These are phyloP conservation scores for Podocnemis expansa DNA, from an alignment of 2,113 vertebrate genomes.

Conservation along the genomic window DNA sequence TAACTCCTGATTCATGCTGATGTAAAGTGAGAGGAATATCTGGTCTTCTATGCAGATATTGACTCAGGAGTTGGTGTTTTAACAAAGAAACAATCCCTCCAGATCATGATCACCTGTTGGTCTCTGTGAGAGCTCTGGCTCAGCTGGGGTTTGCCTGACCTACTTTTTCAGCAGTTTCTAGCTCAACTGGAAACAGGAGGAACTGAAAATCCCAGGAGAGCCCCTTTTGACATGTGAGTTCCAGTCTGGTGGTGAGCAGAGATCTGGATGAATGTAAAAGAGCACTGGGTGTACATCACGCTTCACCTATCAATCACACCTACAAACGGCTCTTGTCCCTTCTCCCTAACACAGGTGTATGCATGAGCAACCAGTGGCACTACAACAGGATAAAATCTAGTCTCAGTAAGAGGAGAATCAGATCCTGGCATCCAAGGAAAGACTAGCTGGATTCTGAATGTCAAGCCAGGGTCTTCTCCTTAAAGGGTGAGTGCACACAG, in stretches of 20 bases:
- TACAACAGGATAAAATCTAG: background rate
- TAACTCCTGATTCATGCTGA: background rate
- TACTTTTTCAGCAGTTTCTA: background rate
- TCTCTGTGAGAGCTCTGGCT: rapidly evolving
- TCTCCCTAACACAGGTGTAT: background rate
- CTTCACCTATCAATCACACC: background rate
- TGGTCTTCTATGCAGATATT: background rate
- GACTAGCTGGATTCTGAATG: background rate
- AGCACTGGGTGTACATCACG: background rate
- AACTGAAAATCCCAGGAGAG: background rate
- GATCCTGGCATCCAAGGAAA: background rate
- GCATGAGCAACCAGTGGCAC: too few species aligned
- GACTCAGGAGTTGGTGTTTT: background rate
- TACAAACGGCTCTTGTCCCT: too few species aligned
- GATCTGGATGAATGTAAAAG: background rate
- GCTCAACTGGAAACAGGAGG: background rate
- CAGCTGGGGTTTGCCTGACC: background rate
- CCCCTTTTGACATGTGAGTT: background rate
- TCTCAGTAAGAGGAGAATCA: background rate
- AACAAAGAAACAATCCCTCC: background rate
- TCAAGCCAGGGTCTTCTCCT: background rate
- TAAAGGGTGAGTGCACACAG: background rate
- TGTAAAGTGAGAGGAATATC: rapidly evolving
- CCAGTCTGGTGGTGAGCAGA: background rate
- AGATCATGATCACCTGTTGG: background rate